Evolutionary conservation across 2,113 vertebrate species (phyloP).

Genomic region (Trogon melanurus): DNA sequence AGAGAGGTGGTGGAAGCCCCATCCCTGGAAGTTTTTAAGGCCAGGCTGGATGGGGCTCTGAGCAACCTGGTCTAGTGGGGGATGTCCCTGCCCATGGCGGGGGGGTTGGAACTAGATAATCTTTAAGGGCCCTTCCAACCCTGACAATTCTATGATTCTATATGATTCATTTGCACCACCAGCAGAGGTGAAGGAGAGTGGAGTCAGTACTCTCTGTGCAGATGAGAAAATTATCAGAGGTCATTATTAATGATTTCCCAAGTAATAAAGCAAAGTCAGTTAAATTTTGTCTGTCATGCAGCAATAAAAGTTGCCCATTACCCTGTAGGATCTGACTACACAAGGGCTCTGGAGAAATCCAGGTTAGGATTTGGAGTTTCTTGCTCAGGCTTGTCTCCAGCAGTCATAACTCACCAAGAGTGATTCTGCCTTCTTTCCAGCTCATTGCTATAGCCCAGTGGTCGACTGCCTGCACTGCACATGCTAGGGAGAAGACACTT

Average conservation of each 20-base stretch:
- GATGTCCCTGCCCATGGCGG: too few species aligned
- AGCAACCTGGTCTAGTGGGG: too few species aligned
- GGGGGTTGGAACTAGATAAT: too few species aligned
- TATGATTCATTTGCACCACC: too few species aligned
- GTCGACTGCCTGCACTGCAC: background rate
- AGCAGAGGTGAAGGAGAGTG: background rate
- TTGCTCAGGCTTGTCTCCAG: background rate
- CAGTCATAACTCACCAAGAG: background rate
- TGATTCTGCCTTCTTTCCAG: background rate
- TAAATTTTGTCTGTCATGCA: background rate
- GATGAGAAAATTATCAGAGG: background rate
- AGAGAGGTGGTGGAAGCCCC: too few species aligned
- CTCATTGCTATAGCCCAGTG: conserved; percentile 25
- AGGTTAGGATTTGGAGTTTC: background rate
- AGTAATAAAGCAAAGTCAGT: background rate
- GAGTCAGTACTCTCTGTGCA: background rate
- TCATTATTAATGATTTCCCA: background rate
- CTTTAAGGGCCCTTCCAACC: too few species aligned
- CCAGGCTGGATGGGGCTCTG: too few species aligned
- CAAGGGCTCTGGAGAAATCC: background rate
- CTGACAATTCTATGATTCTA: too few species aligned
- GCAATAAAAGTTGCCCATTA: background rate
- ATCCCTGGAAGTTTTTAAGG: too few species aligned
- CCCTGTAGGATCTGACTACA: background rate
- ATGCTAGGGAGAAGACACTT: background rate